Conservation (phyloP, 2,113 vertebrate genomes). For the Centropristis striata region DNA sequence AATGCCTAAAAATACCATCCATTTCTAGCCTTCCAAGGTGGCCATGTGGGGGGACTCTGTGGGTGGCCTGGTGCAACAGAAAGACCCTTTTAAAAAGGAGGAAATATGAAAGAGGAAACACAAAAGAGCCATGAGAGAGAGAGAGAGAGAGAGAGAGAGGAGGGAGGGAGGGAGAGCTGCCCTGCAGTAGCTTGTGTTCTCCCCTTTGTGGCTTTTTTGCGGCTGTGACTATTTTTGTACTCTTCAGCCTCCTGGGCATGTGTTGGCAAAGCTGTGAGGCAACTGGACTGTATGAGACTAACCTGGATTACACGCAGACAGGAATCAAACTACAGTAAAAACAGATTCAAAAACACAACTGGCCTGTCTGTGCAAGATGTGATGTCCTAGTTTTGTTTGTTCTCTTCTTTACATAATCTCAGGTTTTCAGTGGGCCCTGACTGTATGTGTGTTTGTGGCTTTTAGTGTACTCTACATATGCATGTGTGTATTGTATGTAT, state of each 20-base stretch:
- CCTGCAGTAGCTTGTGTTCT: conserved; percentile 67
- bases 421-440: not conserved
- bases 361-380: not conserved
- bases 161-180: conserved; percentile 32
- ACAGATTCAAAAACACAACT: not conserved
- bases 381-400: too few relatives aligned
- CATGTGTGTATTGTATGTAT: conserved; percentile 13
- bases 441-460: not conserved
- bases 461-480: not conserved
- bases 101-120: conserved; percentile 46
- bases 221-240: conserved; percentile 73
- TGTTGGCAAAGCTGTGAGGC: conserved; percentile 42
- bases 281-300: conserved; percentile 6
- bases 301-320: not conserved
- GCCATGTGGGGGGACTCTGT: conserved; percentile 18
- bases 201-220: conserved; percentile 71
- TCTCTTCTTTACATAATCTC: not conserved
- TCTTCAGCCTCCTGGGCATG: conserved; percentile 54
- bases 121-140: conserved; percentile 38
- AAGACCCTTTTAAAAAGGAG: conserved; percentile 58
- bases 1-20: conserved; percentile 52
- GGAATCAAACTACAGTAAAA: not conserved
- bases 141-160: not conserved
- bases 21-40: conserved; percentile 22
- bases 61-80: conserved; percentile 41